phyloP scores from a whole-genome alignment of 2,113 vertebrate genomes.

The Pedionomus torquatus region DNA sequence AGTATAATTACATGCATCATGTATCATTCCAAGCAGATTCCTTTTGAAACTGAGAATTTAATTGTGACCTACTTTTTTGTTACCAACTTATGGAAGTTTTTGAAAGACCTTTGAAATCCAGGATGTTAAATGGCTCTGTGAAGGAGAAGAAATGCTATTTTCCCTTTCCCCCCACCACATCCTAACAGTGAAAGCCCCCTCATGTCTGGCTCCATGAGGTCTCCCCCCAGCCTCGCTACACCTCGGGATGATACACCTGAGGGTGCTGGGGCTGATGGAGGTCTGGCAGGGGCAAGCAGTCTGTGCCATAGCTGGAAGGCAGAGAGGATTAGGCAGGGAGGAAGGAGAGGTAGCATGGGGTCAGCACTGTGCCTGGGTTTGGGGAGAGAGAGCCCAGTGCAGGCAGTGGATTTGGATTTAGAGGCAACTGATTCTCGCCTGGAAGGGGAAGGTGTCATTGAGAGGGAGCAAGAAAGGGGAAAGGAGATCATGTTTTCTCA shows the following conservation, averaged over 20 bases:
- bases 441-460: slow-evolving; percentile 46
- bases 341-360: accelerated
- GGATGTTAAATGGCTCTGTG: background rate
- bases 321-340: background rate
- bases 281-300: accelerated
- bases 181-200: no score
- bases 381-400: background rate
- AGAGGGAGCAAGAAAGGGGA: slow-evolving; percentile 31
- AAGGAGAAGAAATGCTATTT: background rate
- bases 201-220: accelerated
- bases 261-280: no score
- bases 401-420: background rate
- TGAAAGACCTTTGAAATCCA: slow-evolving; percentile 21
- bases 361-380: accelerated
- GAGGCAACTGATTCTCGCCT: accelerated
- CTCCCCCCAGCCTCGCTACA: accelerated
- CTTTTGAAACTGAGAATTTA: slow-evolving; percentile 10
- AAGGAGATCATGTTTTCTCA: slow-evolving; percentile 62
- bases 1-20: background rate
- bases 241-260: accelerated
- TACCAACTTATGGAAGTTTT: background rate
- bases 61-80: slow-evolving; percentile 37
- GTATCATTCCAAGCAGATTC: background rate
- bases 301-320: background rate
- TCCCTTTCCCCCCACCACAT: accelerated